Percentiles rank a stretch among this genome's conserved stretches.
phyloP scores from a whole-genome alignment of 2,888 invertebrate genomes.

The Oeneis ivallda region DNA sequence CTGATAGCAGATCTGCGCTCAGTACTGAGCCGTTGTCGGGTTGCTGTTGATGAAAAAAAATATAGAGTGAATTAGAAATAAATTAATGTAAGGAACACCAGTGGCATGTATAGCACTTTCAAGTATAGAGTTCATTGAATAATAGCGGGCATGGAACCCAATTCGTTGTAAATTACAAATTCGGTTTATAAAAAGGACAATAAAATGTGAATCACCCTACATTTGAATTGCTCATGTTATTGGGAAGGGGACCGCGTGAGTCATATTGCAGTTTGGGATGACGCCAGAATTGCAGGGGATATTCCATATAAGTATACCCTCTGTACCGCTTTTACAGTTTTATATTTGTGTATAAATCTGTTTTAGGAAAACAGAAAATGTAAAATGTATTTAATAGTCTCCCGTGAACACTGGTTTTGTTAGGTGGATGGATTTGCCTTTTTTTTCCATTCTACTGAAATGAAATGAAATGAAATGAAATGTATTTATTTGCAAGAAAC shows the following conservation, averaged over 20 bases:
- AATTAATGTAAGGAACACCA: too few relatives aligned
- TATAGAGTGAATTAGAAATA: too few relatives aligned
- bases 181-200: constrained; percentile 15
- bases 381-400: too few relatives aligned
- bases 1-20: too few relatives aligned
- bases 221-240: constrained; percentile 27
- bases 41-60: too few relatives aligned
- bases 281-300: constrained; percentile 33
- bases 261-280: constrained; percentile 35
- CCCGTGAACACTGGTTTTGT: too few relatives aligned
- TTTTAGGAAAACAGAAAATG: too few relatives aligned
- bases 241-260: constrained; percentile 30
- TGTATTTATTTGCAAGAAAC: too few relatives aligned
- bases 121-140: background rate
- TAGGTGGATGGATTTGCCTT: too few relatives aligned
- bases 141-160: background rate
- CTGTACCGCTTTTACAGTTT: background rate
- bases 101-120: background rate
- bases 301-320: constrained; percentile 10
- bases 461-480: too few relatives aligned
- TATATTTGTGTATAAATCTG: background rate
- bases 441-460: too few relatives aligned
- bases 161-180: constrained; percentile 2
- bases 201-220: constrained; percentile 32
- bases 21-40: too few relatives aligned